phyloP scores from a whole-genome alignment of 2,888 invertebrate genomes.

The Mongoloraphidia duomilia region DNA sequence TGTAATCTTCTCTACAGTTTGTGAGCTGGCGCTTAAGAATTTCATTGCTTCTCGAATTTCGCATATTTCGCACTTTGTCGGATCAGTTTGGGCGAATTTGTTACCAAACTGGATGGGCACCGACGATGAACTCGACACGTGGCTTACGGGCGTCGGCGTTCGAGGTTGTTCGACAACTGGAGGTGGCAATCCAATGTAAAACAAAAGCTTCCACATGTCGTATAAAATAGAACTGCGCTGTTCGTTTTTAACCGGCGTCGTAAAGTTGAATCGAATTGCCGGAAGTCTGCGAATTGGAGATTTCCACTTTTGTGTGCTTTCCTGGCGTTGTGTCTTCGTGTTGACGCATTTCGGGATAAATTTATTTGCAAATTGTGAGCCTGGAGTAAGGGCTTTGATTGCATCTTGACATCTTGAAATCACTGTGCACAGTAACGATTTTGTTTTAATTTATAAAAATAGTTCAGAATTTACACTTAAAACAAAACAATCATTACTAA shows the following conservation, averaged over 20 bases:
- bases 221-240: constrained; percentile 10
- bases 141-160: not conserved
- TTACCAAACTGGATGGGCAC: no score
- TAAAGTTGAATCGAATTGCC: constrained; percentile 17
- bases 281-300: constrained; percentile 20
- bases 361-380: constrained; percentile 21
- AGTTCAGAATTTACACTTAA: no score
- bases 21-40: constrained; percentile 14
- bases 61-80: constrained; percentile 21
- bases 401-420: constrained; percentile 30
- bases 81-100: constrained; percentile 19
- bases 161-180: not conserved
- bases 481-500: no score
- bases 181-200: constrained; percentile 7
- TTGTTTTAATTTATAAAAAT: no score
- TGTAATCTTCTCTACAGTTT: constrained; percentile 11
- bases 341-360: constrained; percentile 17
- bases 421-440: constrained; percentile 21
- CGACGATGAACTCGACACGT: no score
- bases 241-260: constrained; percentile 14
- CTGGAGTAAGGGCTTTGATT: constrained; percentile 22
- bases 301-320: constrained; percentile 14
- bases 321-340: constrained; percentile 10
- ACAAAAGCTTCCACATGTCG: constrained; percentile 13
- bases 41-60: constrained; percentile 20